Evolutionary conservation across 1,140 invertebrate genomes (phyloP).

Genomic region (Drosophila arawakana): DNA sequence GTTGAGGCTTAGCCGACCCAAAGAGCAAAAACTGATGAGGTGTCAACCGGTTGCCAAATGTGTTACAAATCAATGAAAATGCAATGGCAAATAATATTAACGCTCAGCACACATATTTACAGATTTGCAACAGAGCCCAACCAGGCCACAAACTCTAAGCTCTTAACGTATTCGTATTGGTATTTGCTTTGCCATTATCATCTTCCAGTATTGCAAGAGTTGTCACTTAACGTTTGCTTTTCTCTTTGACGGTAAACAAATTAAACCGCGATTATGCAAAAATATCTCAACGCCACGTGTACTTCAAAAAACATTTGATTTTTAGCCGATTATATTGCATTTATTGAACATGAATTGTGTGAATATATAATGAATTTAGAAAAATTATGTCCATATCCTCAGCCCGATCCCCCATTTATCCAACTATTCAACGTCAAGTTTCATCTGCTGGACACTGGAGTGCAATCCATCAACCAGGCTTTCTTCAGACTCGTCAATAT

Average conservation of each 20-base stretch:
- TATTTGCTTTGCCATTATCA: constrained; percentile 26
- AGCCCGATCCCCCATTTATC: neutral
- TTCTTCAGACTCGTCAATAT: neutral
- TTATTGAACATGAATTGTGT: neutral
- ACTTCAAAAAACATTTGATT: neutral
- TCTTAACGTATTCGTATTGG: neutral
- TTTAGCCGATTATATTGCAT: neutral
- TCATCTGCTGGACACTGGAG: neutral
- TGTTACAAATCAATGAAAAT: constrained; percentile 35
- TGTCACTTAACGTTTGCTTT: neutral
- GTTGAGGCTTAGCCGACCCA: neutral
- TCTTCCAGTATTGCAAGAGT: neutral
- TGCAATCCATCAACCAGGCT: neutral
- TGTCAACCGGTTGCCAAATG: constrained; percentile 33
- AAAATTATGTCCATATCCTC: neutral
- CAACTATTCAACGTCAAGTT: neutral
- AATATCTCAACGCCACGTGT: neutral
- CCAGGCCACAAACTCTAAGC: neutral
- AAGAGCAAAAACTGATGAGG: constrained; percentile 27
- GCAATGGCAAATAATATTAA: constrained; percentile 23
- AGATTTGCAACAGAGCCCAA: constrained; percentile 25
- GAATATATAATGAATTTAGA: neutral
- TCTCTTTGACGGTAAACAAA: neutral
- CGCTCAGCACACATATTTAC: constrained; percentile 18
- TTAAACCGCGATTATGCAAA: neutral